Base-by-base conservation (phyloP, 1,140 invertebrate genomes). In the Brachionus calyciflorus region DNA sequence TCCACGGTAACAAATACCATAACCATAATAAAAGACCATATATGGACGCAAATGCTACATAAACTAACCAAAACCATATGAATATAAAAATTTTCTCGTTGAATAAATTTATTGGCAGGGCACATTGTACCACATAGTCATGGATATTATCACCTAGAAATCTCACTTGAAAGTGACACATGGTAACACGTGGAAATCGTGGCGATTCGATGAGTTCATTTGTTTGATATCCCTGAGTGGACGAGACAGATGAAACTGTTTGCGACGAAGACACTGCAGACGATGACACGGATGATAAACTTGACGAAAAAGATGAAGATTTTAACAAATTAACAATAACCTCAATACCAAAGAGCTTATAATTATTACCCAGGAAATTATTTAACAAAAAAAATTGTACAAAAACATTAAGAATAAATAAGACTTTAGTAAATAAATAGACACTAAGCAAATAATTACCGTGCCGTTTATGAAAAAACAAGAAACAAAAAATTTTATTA, bases 41-140 rank as follows among this genome's bases (percentile, higher is more conserved):
- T 68, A 85, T 80, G 14, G 86, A 84, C 24, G 86, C 81, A 19
- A 85, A 78, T 40, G 85, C 83, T 9, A 87, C 84, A 79, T 87
- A 86, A 14, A 88, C 85, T 48, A 86, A 83, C 87, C 87, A 87
- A 80, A 88, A 87, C 87, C 87, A 88, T 40, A 88, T 79, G 78
- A 88, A 86, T 70, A 88, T 84, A 79, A 87, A 88, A 24, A 87
- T 87, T 80, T 87, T 87, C 79, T 87, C 87, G 79, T 88, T 87
- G 81, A 87, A 88, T 24, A 87, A 82, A 78, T 88, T 88, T 44
- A 88, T 87, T 75, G 87, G 87, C 33, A 87, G 84, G 17, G 87
- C 86, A 79, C 87, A 87, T 78, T 87, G 87, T 48, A 87, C 86
- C 37, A 85, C 86, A 79, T 88, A 86, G 57, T 84, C 83, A 73